phyloP scores from a whole-genome alignment of 2,888 invertebrate genomes.

The Caenorhabditis sp. region DNA sequence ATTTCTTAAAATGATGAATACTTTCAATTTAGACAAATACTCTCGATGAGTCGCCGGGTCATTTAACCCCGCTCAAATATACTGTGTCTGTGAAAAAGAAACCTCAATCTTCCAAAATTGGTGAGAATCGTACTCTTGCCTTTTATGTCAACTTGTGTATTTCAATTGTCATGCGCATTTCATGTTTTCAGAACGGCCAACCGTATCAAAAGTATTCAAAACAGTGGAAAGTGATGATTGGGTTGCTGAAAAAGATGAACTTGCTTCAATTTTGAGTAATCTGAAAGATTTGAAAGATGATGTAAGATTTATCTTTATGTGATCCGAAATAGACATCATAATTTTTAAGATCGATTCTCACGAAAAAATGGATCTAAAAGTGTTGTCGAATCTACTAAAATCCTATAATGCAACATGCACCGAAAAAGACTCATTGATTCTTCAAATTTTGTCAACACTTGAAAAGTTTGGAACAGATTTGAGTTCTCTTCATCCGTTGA shows the following conservation, averaged over 20 bases:
- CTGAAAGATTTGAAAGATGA: slow-evolving; percentile 31
- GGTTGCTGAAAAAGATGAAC: slow-evolving; percentile 16
- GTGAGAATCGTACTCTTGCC: too few species aligned
- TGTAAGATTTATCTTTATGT: background rate
- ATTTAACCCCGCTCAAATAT: too few species aligned
- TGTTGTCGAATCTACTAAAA: slow-evolving; percentile 16
- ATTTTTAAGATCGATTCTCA: slow-evolving; percentile 20
- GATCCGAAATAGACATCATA: background rate
- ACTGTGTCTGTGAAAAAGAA: too few species aligned
- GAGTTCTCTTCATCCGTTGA: slow-evolving; percentile 44
- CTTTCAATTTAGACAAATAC: too few species aligned
- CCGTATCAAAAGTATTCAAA: background rate
- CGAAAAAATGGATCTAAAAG: slow-evolving; percentile 17
- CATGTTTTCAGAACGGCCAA: background rate
- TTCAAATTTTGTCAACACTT: slow-evolving; percentile 11
- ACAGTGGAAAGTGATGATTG: slow-evolving; percentile 13
- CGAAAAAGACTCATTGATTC: slow-evolving; percentile 15
- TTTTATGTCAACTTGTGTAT: too few species aligned
- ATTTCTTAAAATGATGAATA: too few species aligned
- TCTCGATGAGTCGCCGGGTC: too few species aligned
- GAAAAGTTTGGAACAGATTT: slow-evolving; percentile 33
- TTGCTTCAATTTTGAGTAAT: slow-evolving; percentile 10
- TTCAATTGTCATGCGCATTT: too few species aligned
- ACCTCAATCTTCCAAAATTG: too few species aligned
- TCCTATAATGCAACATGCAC: slow-evolving; percentile 23